Base-by-base conservation (phyloP, 2,888 invertebrate species). In the Eupithecia subumbrata region DNA sequence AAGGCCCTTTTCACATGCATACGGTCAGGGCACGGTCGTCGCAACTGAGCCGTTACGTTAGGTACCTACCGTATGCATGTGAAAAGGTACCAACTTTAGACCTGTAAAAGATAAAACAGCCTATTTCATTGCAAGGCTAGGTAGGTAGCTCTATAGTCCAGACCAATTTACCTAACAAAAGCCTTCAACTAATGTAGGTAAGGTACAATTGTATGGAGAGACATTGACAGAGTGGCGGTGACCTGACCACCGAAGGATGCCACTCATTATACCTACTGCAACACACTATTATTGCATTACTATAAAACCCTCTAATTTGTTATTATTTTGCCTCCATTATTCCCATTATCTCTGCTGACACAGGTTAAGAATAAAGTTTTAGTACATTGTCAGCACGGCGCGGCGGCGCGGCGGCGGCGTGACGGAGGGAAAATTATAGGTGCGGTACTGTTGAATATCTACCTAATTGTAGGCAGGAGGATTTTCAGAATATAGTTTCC, bases 291-390 rank as follows among this genome's bases (percentile, higher is more conserved):
- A 93, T 90, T 90, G 89, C 90, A 92, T 93, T 93, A 92, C 90
- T 90, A 89, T 89, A 90, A 67, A 60, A 90, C 91, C 92, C 87
- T 88, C 92, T 94, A 93, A 94, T 94, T 92, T 91, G 86, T 88
- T 91, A 92, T 93, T 94, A 95, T 94, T 93, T 92, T 84, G 87
- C 91, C 83, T 87, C 92, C 83, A 94, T 94, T 94, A 94, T 94
- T 92, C 91, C 91, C 92, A 94, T 94, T 93, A 94, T 91, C 87
- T 92, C 86, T 84, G 89, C 89, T 92, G 90, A 91, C 92, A 90
- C 88, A 88, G 82, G 85, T 87, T 89, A 89, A 90, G 90, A 91
- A 89, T 89, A 90, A 87, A 89, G 88, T 86, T 92, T 90, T 89
- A n/a, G n/a, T n/a, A 93, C 91, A 93, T 91, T 93, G 94, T 92